Base-by-base conservation (phyloP, 2,113 vertebrate species). In the Aptenodytes patagonicus region DNA sequence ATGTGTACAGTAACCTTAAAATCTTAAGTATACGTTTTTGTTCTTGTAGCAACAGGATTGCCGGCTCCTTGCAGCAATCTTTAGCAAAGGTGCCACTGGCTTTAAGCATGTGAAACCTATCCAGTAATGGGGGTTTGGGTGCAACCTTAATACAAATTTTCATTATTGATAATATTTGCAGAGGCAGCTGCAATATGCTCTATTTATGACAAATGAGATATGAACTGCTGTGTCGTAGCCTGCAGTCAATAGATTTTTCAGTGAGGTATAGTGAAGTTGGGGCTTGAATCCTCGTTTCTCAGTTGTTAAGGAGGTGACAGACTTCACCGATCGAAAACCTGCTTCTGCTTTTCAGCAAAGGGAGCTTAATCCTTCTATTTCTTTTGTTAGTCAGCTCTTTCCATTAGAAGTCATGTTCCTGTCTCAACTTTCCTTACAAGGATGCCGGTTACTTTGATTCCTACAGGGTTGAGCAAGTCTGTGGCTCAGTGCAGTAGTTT, bases 341-440 rank as follows among this genome's bases (percentile, higher is more conserved):
- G 11, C 20, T 78, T 61, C 42, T 85, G 54, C 75, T 95, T 76
- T 91, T 90, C 78, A 87, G 70, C 73, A 80, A 87, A 90, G 22
- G 57, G 55, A 91, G 29, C 40, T 80, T 95, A 85, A 82, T 84
- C 73, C 47, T 88, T 71, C 62, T 47, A 11, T 83, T 87, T 68
- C 89, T 94, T 75, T 79, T 70, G 10, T 85, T 79, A 80, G 78
- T 47, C 52, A 73, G 69, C 32, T 89, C 44, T 64, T 94, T 52
- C 79, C 32, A 42, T 80, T 87, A 70, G 71, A 90, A 95, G 46
- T 93, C 75, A 40, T 91, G 94, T 95, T 95, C 26, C 83, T 62
- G n/a, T 91, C 95, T 93, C 42, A 15, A 15, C 61, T 95, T 60
- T 4, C n/a, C 42, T 90, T 94, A 13, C 0, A 0, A 80, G 55